Conservation (phyloP, 2,113 vertebrate species). For the Piaya cayana region DNA sequence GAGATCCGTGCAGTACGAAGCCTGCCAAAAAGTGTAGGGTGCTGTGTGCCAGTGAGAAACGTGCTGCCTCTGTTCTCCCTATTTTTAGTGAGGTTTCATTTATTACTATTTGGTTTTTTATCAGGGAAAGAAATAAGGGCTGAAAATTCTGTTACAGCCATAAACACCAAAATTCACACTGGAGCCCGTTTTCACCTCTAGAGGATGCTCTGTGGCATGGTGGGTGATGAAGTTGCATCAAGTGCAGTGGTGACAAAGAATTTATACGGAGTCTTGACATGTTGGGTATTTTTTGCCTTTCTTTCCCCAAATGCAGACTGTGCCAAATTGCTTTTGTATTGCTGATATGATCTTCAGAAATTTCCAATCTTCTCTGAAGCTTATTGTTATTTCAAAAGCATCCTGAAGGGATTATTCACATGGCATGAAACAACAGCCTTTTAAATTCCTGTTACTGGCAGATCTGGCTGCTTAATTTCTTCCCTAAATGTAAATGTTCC, state of each 20-base stretch:
- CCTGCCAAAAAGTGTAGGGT: accelerated
- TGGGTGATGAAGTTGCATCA: neutral
- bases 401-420: neutral
- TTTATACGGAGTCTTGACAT: neutral
- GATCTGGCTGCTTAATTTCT: constrained; percentile 1
- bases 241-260: accelerated
- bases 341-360: neutral
- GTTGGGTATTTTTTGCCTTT: neutral
- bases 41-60: neutral
- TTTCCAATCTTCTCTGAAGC: neutral
- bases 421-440: neutral
- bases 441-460: neutral
- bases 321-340: neutral
- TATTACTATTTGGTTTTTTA: neutral
- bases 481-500: constrained; percentile 26
- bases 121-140: neutral
- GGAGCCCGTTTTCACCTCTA: neutral
- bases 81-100: neutral
- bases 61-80: accelerated
- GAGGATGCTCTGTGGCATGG: neutral
- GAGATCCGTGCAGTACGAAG: accelerated
- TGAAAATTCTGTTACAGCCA: neutral
- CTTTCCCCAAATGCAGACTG: neutral
- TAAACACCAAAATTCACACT: neutral
- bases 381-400: neutral